Evolutionary conservation across 2,797 vertebrate species (phyloP).

Genomic region (Dendrocincla fuliginosa): DNA sequence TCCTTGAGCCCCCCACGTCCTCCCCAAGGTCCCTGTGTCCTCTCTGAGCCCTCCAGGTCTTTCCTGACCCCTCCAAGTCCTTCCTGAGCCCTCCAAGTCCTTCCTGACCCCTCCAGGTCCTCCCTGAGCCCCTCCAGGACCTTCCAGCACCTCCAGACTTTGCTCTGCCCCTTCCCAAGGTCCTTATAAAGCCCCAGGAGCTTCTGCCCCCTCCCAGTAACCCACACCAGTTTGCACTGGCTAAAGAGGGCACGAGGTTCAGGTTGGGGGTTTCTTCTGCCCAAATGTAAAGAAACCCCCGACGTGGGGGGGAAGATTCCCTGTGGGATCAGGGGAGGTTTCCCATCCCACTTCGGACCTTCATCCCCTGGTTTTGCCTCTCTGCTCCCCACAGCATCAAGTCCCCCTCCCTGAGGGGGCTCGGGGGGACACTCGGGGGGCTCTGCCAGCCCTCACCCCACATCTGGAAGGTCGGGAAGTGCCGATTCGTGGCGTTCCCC

Average conservation of each 20-base stretch:
- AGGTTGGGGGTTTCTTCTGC: background rate
- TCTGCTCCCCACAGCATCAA: background rate
- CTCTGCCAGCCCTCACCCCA: background rate
- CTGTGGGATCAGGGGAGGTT: background rate
- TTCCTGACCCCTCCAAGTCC: too few species aligned
- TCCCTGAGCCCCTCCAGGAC: background rate
- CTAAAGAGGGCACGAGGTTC: rapidly evolving
- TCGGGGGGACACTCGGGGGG: background rate
- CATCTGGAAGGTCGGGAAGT: rapidly evolving
- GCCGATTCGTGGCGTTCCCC: background rate
- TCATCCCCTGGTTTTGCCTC: background rate
- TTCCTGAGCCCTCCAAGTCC: too few species aligned
- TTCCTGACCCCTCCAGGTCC: too few species aligned
- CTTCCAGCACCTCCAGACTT: background rate
- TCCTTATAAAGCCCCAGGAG: background rate
- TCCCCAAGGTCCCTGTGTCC: too few species aligned
- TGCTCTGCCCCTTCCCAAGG: background rate
- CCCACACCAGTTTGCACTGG: background rate
- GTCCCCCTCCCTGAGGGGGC: background rate
- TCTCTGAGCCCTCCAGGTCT: background rate
- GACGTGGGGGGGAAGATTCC: too few species aligned
- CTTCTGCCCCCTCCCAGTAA: background rate
- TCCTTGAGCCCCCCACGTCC: too few species aligned
- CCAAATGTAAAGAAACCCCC: rapidly evolving
- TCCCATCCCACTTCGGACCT: rapidly evolving